Conservation (phyloP, 30 jellyfish, hydroid and myxozoan species). For the Cassiopea xamachana region DNA sequence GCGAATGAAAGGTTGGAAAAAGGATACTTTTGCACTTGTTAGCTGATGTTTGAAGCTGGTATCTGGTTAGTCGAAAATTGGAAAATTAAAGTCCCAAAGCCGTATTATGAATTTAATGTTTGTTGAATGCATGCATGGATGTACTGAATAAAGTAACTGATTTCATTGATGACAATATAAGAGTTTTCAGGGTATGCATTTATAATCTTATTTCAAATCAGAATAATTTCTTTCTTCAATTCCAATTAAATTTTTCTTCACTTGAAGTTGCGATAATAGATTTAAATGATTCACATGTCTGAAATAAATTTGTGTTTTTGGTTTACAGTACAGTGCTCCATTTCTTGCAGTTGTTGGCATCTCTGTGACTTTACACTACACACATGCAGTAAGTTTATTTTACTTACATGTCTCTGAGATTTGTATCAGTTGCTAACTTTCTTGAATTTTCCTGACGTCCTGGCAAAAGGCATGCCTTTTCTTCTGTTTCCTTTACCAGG, state of each 20-base stretch:
- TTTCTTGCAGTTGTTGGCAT: conserved; percentile 33
- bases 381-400: conserved; percentile 52
- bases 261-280: background rate
- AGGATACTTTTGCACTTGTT: too few species aligned
- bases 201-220: background rate
- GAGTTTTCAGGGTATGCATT: conserved; percentile 37
- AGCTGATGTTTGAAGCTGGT: too few species aligned
- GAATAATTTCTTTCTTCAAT: background rate
- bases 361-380: background rate
- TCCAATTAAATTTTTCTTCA: background rate
- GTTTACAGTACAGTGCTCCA: conserved; percentile 39
- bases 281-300: background rate
- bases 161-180: conserved; percentile 22
- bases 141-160: conserved; percentile 25
- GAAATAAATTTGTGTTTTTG: too few species aligned
- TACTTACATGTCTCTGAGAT: background rate
- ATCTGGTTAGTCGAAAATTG: too few species aligned
- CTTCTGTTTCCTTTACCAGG: background rate
- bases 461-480: background rate
- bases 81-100: too few species aligned
- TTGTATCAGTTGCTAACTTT: background rate
- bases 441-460: background rate
- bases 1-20: too few species aligned
- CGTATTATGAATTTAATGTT: too few species aligned
- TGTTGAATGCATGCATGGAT: background rate